These are phyloP conservation scores for Xenopus borealis DNA, from an alignment of 2,113 vertebrate species.

Conservation along the genomic window DNA sequence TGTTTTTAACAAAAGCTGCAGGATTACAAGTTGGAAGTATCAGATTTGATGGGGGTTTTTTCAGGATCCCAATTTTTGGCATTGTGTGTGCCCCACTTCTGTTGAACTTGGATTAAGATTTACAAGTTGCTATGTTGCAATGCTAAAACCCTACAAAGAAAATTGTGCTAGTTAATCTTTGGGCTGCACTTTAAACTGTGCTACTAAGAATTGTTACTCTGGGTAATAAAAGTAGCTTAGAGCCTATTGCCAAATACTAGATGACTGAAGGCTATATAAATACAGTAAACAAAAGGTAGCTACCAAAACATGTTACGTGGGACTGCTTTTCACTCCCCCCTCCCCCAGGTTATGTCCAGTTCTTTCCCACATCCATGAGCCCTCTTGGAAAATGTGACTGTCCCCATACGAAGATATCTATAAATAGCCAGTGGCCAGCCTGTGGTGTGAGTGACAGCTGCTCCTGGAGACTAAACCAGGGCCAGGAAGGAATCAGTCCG, in stretches of 20 bases:
- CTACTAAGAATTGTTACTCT: background rate
- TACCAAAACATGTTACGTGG: constrained; percentile 43
- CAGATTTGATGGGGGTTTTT: too few relatives aligned
- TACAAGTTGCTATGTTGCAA: too few relatives aligned
- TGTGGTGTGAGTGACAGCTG: constrained; percentile 40
- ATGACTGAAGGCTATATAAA: constrained; percentile 2
- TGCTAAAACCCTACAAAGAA: too few relatives aligned
- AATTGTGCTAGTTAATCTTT: too few relatives aligned
- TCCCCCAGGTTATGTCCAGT: constrained; percentile 29
- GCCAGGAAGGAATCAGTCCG: constrained; percentile 29
- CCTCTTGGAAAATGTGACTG: constrained; percentile 43
- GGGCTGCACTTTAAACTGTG: too few relatives aligned
- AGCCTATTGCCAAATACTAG: background rate
- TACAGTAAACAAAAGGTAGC: constrained; percentile 39
- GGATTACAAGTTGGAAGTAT: too few relatives aligned
- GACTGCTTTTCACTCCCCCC: constrained; percentile 19
- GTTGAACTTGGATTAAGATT: too few relatives aligned
- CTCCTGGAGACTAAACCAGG: constrained; percentile 35
- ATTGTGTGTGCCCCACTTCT: too few relatives aligned
- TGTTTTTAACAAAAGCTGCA: too few relatives aligned
- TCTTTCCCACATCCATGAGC: constrained; percentile 25
- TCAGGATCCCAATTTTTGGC: too few relatives aligned
- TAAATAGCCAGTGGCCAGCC: constrained; percentile 41
- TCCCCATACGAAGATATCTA: constrained; percentile 29
- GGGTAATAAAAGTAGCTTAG: background rate